A percentile compares a stretch with the other conserved stretches of the same genome.
Conservation (phyloP, 2,113 vertebrate genomes). For the Anoura caudifer region DNA sequence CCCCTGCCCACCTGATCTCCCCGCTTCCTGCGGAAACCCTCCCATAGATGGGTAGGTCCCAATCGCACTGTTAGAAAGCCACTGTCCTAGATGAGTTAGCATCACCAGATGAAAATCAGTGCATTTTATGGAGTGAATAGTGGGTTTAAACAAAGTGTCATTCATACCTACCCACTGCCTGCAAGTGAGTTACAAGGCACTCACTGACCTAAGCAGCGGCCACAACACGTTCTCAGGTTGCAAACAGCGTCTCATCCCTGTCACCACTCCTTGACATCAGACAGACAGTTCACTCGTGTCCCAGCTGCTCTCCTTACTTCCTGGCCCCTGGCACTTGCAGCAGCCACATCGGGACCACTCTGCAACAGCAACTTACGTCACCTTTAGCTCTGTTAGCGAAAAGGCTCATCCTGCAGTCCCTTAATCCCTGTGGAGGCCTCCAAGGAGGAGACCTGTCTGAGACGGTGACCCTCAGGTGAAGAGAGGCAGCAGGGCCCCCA, state of each 20-base stretch:
- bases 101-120: background rate
- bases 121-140: background rate
- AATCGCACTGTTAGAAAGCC: background rate
- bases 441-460: background rate
- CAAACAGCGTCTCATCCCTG: background rate
- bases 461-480: background rate
- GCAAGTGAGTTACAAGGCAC: background rate
- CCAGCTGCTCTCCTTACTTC: background rate
- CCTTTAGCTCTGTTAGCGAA: background rate
- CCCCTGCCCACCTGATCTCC: background rate
- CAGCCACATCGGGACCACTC: background rate
- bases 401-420: too few relatives aligned
- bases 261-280: too few relatives aligned
- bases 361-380: background rate
- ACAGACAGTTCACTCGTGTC: background rate
- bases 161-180: background rate
- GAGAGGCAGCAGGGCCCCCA: fast-evolving
- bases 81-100: background rate
- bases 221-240: background rate
- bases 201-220: fast-evolving
- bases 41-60: too few relatives aligned
- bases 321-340: background rate
- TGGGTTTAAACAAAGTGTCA: background rate
- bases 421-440: background rate
- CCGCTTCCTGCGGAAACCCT: background rate